Evolutionary conservation across 2,797 vertebrate species (phyloP), one percentile per base, ranked within the genome.

Genomic region (Mycteria americana): DNA sequence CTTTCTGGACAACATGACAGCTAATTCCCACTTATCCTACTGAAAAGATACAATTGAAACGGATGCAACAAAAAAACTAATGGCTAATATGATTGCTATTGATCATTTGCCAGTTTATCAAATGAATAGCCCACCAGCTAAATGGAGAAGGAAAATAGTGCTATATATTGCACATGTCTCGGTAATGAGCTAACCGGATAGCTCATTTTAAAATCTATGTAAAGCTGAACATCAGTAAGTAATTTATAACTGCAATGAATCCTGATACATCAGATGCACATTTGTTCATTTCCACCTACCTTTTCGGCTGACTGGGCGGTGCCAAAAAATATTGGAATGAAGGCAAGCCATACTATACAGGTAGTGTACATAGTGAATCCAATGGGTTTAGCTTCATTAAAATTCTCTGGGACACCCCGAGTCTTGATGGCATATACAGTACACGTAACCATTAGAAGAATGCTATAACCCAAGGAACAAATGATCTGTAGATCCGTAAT

Each of bases 291-390:
- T 81, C 73, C 93, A 98, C 99, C 98, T 99, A 99, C 99, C 99
- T 99, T 99, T 98, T 99, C 99, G 1, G 99, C 99, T 85, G 99
- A 99, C 97, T 99, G 99, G 60, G 99, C 99, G 51, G 99, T 99
- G 98, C 99, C 99, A 98, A 99, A 99, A 99, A 99, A 99, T 97
- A 99, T 99, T 30, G 99, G 99, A 97, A 99, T 99, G 98, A 99
- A 99, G 98, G 99, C 99, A 97, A 99, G 98, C 99, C 99, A 99
- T 45, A 99, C 99, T 97, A 99, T 99, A 98, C 99, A 99, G 62
- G 99, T 99, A 90, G 99, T 99, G 98, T 99, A 99, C 99, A 99
- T 99, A 93, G 99, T 99, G 98, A 99, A 99, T 97, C 99, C 99
- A 95, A 99, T 99, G 97, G 99, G 99, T 87, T 99, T 99, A 96